Base-by-base conservation (phyloP, 2,888 invertebrate genomes). In the Philopedon plagiatum region DNA sequence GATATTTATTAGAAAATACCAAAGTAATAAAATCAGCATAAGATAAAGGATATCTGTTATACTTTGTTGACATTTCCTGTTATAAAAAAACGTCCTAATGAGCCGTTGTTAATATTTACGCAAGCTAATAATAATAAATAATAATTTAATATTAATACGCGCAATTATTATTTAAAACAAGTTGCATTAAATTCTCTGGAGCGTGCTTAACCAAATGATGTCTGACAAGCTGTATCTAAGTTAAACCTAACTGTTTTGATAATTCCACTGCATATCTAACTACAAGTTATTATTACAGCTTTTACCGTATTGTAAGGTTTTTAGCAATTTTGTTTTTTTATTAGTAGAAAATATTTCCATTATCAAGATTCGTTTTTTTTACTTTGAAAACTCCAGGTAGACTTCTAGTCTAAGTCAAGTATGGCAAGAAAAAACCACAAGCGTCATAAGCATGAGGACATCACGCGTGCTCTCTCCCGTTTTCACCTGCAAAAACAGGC, bases 61-160 rank as follows among this genome's bases (percentile, higher is more conserved):
- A 21, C 21, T 46, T 9, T 49, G 23, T 3, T n/a, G 49, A 5
- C 23, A 5, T 49, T 49, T 49, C 49, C 49, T 49, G 49, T 13
- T 49, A 49, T 49, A 49, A 49, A 39, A 49, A 49, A 49, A n/a
- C 39, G 19, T 1, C 21, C 21, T 46, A 46, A 46, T 46, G 21
- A 46, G 21, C 21, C 19, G 11, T 7, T 21, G 46, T 9, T 21
- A 46, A 46, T 21, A 18, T 23, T 23, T 49, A 49, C 7, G 21
- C n/a, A n/a, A 18, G 21, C 23, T 49, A 49, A 49, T 49, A 23
- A 23, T 49, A 49, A 49, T 49, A 49, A 49, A 49, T 49, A 49
- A 23, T 23, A n/a, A n/a, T 11, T 23, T 49, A 23, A n/a, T n/a
- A 49, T 49, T 49, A 49, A 23, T 23, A 49, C n/a, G 23, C 49